Percentiles rank a stretch among this genome's conserved stretches.
Evolutionary conservation across 1,140 invertebrate genomes (phyloP).

Genomic region (Megathymus violae): DNA sequence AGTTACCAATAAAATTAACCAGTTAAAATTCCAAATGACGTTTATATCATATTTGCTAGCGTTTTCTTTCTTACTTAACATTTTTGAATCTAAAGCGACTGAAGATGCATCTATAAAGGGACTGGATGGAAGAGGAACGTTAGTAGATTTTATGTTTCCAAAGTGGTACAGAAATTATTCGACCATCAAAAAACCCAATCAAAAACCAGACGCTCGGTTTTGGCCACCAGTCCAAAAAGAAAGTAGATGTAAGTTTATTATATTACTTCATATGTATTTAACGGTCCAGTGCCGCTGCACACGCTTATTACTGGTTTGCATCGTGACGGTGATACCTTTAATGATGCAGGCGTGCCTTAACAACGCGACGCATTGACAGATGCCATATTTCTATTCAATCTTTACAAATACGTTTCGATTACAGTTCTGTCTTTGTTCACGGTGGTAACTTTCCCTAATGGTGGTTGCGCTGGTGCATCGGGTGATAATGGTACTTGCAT

Average conservation of each 20-base stretch:
- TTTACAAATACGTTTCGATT: too few relatives aligned
- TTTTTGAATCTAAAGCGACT: conserved; percentile 40
- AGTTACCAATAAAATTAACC: too few relatives aligned
- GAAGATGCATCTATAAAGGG: conserved; percentile 24
- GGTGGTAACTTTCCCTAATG: conserved; percentile 89
- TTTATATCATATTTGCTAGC: conserved; percentile 35
- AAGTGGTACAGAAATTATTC: conserved; percentile 41
- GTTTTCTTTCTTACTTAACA: conserved; percentile 37
- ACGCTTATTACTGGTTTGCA: too few relatives aligned
- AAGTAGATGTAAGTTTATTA: conserved; percentile 74
- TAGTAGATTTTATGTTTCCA: conserved; percentile 33
- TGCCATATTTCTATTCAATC: too few relatives aligned
- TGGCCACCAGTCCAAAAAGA: conserved; percentile 66
- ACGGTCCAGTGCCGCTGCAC: too few relatives aligned
- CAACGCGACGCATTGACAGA: too few relatives aligned
- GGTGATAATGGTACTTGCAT: conserved; percentile 92
- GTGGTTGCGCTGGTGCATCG: conserved; percentile 86
- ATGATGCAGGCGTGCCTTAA: too few relatives aligned
- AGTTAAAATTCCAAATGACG: conserved; percentile 11
- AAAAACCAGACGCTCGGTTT: conserved; percentile 50
- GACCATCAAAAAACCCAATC: conserved; percentile 36
- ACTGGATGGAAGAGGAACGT: conserved; percentile 28
- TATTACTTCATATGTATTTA: too few relatives aligned
- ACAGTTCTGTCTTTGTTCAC: conserved; percentile 90
- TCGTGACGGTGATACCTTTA: too few relatives aligned